phyloP scores from a whole-genome alignment of 2,888 invertebrate species.

The Lasioglossum pauxillum region DNA sequence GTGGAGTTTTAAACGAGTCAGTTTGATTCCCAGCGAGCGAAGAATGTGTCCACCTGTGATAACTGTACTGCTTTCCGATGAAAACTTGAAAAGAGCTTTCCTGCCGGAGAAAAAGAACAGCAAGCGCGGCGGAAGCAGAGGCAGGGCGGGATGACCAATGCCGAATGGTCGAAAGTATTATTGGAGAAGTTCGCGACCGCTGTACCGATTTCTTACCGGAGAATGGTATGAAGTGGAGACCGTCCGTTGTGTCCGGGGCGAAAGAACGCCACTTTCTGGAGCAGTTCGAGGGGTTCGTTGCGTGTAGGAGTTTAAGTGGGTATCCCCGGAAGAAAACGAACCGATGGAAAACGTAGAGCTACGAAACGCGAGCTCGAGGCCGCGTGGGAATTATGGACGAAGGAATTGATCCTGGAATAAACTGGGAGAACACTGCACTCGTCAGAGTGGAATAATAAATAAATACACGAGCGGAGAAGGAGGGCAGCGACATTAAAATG shows the following conservation, averaged over 20 bases:
- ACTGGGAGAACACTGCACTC: not conserved
- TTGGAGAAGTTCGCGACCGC: conserved; percentile 70
- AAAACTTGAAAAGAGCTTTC: conserved; percentile 69
- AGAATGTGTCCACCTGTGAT: conserved; percentile 67
- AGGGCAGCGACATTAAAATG: conserved; percentile 9
- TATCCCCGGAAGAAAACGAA: conserved; percentile 7
- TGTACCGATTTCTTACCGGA: conserved; percentile 65
- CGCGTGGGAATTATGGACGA: conserved; percentile 5
- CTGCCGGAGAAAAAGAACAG: conserved; percentile 31
- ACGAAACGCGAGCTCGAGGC: not conserved
- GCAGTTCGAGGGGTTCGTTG: conserved; percentile 16
- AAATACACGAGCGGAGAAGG: not conserved
- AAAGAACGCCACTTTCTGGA: conserved; percentile 33
- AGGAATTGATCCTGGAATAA: not conserved
- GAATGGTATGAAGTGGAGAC: conserved; percentile 56
- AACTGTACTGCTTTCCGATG: conserved; percentile 67
- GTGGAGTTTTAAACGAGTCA: conserved; percentile 62
- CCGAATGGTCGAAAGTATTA: conserved; percentile 68
- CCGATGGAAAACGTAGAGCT: not conserved
- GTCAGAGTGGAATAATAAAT: not conserved
- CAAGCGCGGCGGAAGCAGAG: not conserved
- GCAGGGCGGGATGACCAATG: conserved; percentile 31
- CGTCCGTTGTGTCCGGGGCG: conserved; percentile 36
- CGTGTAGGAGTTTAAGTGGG: conserved; percentile 37
- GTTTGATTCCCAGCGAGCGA: conserved; percentile 58